Evolutionary conservation across 2,888 invertebrate species (phyloP).

Genomic region (Cylindroiulus punctatus): DNA sequence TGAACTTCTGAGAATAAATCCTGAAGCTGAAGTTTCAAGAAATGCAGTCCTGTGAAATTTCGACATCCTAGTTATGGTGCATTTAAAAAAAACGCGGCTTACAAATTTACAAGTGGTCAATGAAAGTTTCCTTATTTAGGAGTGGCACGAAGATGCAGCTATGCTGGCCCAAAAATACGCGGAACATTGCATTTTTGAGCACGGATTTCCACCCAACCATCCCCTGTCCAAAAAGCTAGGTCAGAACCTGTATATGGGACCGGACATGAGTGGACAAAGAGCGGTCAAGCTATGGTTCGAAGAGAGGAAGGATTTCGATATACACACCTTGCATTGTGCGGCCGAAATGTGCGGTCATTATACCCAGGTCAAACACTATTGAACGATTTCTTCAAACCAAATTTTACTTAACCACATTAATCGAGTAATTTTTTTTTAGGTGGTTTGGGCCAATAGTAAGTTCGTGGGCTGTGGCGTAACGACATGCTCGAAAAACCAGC

Average conservation of each 20-base stretch:
- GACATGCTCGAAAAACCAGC: slow-evolving; percentile 3
- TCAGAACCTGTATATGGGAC: slow-evolving; percentile 28
- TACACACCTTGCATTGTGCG: background rate
- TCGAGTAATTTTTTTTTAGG: background rate
- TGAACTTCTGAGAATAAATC: too few species aligned
- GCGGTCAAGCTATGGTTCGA: slow-evolving; percentile 48
- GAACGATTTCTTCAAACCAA: background rate
- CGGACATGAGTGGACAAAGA: slow-evolving; percentile 2
- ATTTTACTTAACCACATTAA: too few species aligned
- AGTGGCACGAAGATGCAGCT: slow-evolving; percentile 48
- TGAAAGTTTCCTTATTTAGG: background rate
- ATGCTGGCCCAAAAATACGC: slow-evolving; percentile 44
- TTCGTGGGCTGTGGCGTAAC: slow-evolving; percentile 51
- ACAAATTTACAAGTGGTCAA: background rate
- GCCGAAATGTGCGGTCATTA: slow-evolving; percentile 53
- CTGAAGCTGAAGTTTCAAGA: too few species aligned
- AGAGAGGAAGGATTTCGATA: slow-evolving; percentile 31
- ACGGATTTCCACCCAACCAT: slow-evolving; percentile 16
- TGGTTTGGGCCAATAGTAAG: slow-evolving; percentile 44
- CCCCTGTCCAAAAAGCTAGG: background rate
- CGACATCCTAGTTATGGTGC: too few species aligned
- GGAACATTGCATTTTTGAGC: slow-evolving; percentile 48
- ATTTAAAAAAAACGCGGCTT: too few species aligned
- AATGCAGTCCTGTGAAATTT: too few species aligned
- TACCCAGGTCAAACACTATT: slow-evolving; percentile 48